Conservation (phyloP, 2,113 vertebrate genomes). For the Sterrhoptilus dennistouni region DNA sequence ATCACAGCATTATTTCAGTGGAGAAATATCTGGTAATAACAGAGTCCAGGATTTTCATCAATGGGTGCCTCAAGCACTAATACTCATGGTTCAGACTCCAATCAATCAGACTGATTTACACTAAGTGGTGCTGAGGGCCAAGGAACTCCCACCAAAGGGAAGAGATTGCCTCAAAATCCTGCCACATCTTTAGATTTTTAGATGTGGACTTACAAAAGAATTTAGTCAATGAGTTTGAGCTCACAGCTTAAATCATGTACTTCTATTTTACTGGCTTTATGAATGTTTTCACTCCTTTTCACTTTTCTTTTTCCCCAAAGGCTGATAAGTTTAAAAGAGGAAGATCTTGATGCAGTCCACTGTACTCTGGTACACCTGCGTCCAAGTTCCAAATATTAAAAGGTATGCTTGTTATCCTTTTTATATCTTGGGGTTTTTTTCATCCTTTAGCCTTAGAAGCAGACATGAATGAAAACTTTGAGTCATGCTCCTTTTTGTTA, state of each 20-base stretch:
- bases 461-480: neutral
- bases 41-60: neutral
- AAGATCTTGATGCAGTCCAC: neutral
- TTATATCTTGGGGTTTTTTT: accelerated
- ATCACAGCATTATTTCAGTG: neutral
- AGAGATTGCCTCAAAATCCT: neutral
- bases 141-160: neutral
- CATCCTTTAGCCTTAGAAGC: neutral
- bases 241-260: neutral
- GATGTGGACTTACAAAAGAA: neutral
- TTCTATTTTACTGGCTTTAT: neutral
- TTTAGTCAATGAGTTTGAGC: neutral
- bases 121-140: neutral
- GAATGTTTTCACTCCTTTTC: neutral
- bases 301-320: neutral
- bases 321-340: neutral
- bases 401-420: neutral
- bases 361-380: neutral
- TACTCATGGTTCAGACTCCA: neutral
- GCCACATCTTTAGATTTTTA: neutral
- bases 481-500: neutral
- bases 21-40: neutral
- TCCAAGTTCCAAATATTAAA: neutral
- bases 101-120: neutral
- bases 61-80: neutral